Evolutionary conservation across 2,888 invertebrate genomes (phyloP).

Genomic region (Dascillus cervinus): DNA sequence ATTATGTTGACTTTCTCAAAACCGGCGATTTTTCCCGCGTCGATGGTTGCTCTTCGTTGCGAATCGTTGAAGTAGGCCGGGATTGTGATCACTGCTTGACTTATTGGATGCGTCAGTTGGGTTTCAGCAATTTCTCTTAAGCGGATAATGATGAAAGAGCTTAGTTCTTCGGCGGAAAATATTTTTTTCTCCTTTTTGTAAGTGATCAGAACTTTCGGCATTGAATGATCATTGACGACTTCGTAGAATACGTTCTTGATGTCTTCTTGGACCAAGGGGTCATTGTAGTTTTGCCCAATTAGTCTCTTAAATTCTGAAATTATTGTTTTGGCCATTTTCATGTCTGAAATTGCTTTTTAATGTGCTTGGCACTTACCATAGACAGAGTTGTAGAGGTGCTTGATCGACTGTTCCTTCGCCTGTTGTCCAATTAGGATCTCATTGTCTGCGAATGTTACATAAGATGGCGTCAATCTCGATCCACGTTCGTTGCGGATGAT

Average conservation of each 20-base stretch:
- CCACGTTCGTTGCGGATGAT: too few relatives aligned
- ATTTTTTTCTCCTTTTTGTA: neutral
- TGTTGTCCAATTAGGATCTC: too few relatives aligned
- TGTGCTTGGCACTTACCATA: too few relatives aligned
- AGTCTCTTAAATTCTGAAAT: neutral
- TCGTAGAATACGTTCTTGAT: neutral
- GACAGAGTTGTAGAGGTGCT: too few relatives aligned
- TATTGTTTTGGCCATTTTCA: too few relatives aligned
- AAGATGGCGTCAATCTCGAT: too few relatives aligned
- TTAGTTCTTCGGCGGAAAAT: neutral
- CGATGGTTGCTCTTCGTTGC: neutral
- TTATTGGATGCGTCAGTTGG: neutral
- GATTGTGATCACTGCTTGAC: neutral
- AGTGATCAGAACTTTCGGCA: neutral
- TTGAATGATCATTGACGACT: neutral
- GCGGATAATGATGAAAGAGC: neutral
- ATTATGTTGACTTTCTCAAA: neutral
- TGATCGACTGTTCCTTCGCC: too few relatives aligned
- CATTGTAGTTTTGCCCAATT: neutral
- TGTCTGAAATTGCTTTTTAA: too few relatives aligned
- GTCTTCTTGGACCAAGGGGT: neutral
- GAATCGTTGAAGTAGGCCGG: neutral
- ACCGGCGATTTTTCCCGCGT: neutral
- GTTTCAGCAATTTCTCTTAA: neutral
- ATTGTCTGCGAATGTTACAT: too few relatives aligned